These are phyloP conservation scores for Bos indicus DNA, from an alignment of 2,113 vertebrate genomes.

Conservation along the genomic window DNA sequence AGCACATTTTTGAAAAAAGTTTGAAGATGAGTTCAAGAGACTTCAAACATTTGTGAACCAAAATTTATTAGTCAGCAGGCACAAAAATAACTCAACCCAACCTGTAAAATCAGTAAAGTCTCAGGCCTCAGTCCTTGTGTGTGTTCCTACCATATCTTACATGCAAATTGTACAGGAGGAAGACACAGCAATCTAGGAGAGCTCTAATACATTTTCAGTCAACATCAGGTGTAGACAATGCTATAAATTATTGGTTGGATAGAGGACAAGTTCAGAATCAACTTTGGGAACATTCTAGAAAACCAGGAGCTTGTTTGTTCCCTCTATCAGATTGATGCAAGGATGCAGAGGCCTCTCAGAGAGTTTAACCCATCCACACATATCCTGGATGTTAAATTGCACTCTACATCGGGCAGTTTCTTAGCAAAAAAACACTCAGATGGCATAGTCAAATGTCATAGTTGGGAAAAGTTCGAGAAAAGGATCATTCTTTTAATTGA, in stretches of 20 bases:
- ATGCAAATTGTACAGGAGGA: background rate
- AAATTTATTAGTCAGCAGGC: background rate
- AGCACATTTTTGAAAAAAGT: background rate
- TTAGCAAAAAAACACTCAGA: background rate
- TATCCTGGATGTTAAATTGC: background rate
- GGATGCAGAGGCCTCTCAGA: background rate
- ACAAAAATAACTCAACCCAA: background rate
- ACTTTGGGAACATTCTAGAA: background rate
- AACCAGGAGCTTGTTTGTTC: background rate
- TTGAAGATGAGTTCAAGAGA: background rate
- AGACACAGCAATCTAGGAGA: background rate
- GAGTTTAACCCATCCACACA: background rate
- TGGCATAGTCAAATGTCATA: background rate
- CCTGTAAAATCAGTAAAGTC: background rate
- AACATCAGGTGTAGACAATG: background rate
- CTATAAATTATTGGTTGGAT: background rate
- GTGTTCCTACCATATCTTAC: background rate
- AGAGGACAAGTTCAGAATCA: background rate
- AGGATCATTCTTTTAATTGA: background rate
- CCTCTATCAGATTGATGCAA: background rate
- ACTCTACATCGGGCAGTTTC: background rate
- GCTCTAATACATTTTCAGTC: background rate
- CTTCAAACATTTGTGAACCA: background rate
- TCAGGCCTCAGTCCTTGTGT: background rate
- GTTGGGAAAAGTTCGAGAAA: background rate